These are phyloP conservation scores for Sceloporus undulatus DNA, from an alignment of 2,113 vertebrate genomes.

Conservation along the genomic window DNA sequence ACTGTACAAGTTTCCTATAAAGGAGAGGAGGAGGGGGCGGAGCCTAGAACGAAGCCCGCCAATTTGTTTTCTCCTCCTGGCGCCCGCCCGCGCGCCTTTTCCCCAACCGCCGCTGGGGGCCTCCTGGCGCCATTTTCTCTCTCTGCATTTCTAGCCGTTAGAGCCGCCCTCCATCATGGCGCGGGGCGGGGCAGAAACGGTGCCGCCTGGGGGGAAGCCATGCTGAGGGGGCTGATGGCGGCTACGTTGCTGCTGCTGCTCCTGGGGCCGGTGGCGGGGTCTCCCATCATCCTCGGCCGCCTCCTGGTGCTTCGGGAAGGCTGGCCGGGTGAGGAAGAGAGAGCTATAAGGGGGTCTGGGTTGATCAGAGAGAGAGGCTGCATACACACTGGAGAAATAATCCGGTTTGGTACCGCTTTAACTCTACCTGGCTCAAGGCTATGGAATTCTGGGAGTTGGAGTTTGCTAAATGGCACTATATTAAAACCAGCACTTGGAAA, in stretches of 20 bases:
- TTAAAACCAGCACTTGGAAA: too few relatives aligned
- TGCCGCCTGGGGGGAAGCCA: not conserved
- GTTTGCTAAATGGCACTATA: too few relatives aligned
- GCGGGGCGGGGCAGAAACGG: not conserved
- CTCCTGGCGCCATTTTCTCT: not conserved
- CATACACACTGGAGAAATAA: too few relatives aligned
- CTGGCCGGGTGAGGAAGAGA: slow-evolving; percentile 22
- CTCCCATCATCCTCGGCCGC: not conserved
- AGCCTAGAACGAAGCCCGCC: too few relatives aligned
- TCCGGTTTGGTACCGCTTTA: too few relatives aligned
- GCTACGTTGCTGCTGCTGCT: not conserved
- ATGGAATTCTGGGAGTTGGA: too few relatives aligned
- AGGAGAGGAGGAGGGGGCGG: too few relatives aligned
- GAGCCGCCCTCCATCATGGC: not conserved
- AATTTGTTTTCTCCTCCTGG: too few relatives aligned
- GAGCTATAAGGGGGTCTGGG: not conserved
- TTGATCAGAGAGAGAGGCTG: too few relatives aligned
- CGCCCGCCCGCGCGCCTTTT: too few relatives aligned
- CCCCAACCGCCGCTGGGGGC: not conserved
- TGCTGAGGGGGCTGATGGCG: not conserved
- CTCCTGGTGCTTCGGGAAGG: not conserved
- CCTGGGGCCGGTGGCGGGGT: not conserved
- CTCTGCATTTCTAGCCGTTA: not conserved
- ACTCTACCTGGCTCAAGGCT: too few relatives aligned
- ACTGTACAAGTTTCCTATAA: too few relatives aligned